Conservation (phyloP, 1,140 invertebrate species). For the Lysiphlebus fabarum region DNA sequence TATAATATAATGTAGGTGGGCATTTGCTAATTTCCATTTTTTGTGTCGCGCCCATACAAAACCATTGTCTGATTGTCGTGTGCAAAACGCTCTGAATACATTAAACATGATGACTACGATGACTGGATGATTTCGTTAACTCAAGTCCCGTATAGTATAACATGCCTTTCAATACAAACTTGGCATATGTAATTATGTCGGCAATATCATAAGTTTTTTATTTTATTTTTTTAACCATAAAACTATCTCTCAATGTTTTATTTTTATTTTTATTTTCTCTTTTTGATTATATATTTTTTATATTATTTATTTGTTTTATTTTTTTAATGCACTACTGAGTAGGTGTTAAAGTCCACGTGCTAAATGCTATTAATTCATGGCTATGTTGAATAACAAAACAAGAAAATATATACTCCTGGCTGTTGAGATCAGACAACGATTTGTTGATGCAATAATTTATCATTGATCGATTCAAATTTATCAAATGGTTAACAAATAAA, state of each 20-base stretch:
- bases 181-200: slow-evolving; percentile 34
- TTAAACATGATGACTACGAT: slow-evolving; percentile 32
- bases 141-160: slow-evolving; percentile 28
- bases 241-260: slow-evolving; percentile 13
- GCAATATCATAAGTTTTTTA: slow-evolving; percentile 25
- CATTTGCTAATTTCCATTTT: slow-evolving; percentile 25
- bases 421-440: slow-evolving; percentile 1
- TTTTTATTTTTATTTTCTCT: slow-evolving; percentile 1
- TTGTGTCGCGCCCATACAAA: slow-evolving; percentile 30
- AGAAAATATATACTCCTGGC: slow-evolving; percentile 3
- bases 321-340: slow-evolving; percentile 16
- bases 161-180: slow-evolving; percentile 12
- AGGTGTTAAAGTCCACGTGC: slow-evolving; percentile 19
- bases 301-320: slow-evolving; percentile 1
- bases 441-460: slow-evolving; percentile 7
- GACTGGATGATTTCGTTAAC: slow-evolving; percentile 32
- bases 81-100: slow-evolving; percentile 32
- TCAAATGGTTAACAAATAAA: slow-evolving; percentile 10
- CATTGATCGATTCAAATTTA: slow-evolving; percentile 10
- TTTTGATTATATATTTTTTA: background rate
- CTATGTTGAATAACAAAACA: slow-evolving; percentile 21
- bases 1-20: slow-evolving; percentile 22
- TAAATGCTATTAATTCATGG: slow-evolving; percentile 17
- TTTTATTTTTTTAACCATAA: slow-evolving; percentile 12
- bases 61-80: slow-evolving; percentile 27